Percentiles rank a stretch among this genome's conserved stretches.
Evolutionary conservation across 2,113 vertebrate genomes (phyloP).

Genomic region (Uria aalge): DNA sequence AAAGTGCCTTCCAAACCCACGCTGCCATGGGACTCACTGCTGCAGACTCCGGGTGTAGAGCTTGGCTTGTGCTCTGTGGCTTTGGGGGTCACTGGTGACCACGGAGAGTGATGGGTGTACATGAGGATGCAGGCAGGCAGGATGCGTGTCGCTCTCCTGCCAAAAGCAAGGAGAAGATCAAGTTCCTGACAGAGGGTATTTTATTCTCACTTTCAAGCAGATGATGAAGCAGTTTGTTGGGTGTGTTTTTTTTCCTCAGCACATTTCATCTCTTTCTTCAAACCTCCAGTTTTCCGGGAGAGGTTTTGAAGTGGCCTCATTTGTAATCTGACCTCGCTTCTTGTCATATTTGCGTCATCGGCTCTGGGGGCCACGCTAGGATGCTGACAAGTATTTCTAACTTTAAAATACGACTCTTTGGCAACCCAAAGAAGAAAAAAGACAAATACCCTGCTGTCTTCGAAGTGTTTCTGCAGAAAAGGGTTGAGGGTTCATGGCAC

Average conservation of each 20-base stretch:
- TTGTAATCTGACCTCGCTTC: not conserved
- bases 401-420: not conserved
- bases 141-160: not conserved
- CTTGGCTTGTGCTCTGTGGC: not conserved
- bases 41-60: fast-evolving
- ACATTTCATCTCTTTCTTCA: not conserved
- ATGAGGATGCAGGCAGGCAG: not conserved
- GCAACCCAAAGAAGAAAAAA: not conserved
- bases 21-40: not conserved
- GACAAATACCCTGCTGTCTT: not conserved
- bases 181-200: not conserved
- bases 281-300: not conserved
- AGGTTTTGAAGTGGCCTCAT: not conserved
- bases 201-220: not conserved
- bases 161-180: not conserved
- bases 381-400: not conserved
- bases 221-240: not conserved
- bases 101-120: fast-evolving
- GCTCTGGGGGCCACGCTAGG: not conserved
- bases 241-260: not conserved
- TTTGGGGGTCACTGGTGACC: not conserved
- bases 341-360: not conserved
- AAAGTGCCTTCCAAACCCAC: not conserved
- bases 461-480: not conserved
- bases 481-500: not conserved